Base-by-base conservation (phyloP, 2,888 invertebrate genomes). In the Azorinus chamasolen region DNA sequence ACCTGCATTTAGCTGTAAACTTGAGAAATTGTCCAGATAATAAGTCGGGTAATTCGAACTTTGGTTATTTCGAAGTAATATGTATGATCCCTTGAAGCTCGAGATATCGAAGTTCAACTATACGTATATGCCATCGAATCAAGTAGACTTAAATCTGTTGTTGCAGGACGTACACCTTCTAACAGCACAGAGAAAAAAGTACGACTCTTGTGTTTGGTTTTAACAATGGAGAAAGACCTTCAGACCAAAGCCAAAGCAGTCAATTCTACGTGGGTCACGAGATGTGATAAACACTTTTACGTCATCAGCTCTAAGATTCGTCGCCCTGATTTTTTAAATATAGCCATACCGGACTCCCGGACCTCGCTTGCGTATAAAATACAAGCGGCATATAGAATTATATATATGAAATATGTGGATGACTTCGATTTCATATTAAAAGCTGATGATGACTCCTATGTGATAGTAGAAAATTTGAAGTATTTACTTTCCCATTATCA, bases 381-480 rank as follows among this genome's bases (percentile, higher is more conserved):
- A 0, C 98, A 97, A 93, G 96, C 96, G 87, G 97, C 98, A 0
- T 98, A 97, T 92, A 95, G 95, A 87, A 97, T 97, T 90, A 95
- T 97, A 24, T 97, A 97, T 91, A 95, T 96, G 84, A 94, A 97
- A 62, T 88, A 98, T 91, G 94, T 95, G 59, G 95, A 97, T 84
- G 95, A 97, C 62, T 97, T 96, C 2, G 98, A 99, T 93, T 99
- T 98, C 98, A 98, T 99, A 92, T 94, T 98, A 86, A 99, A 99
- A 93, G 99, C 99, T 18, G 99, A 99, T 90, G 99, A 99, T 93
- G 99, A 99, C 91, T 99, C 99, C 95, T 99, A 97, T 93, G 97
- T 98, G 27, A 95, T 99, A 32, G 95, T 99, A 51, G 99, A 99
- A 93, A 99, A 99, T 93, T 94, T 99, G 53, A 95, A 99, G 20